Conservation (phyloP, 2,113 vertebrate species). For the cattle (Bos taurus) region ARS-UCD2.0 NC_037348.1:62209501-62210000, state of each 20-base stretch:
- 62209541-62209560: background rate
- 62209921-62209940: background rate
- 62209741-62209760: background rate
- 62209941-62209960: background rate
- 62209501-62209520: background rate
- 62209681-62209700: fast-evolving
- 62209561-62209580: background rate
- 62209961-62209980: background rate
- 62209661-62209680: background rate
- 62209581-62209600: background rate
- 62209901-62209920: fast-evolving
- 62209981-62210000: too few relatives aligned
- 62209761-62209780: background rate
- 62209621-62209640: fast-evolving
- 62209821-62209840: fast-evolving
- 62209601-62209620: too few relatives aligned
- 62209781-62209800: fast-evolving
- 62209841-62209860: fast-evolving
- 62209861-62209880: fast-evolving
- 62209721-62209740: background rate
- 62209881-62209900: background rate
- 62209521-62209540: background rate
- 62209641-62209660: background rate
- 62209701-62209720: background rate
- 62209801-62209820: fast-evolving